A percentile compares a stretch with the other conserved stretches of the same genome.
Conservation (phyloP, 2,888 invertebrate species). For the Calameuta filiformis region DNA sequence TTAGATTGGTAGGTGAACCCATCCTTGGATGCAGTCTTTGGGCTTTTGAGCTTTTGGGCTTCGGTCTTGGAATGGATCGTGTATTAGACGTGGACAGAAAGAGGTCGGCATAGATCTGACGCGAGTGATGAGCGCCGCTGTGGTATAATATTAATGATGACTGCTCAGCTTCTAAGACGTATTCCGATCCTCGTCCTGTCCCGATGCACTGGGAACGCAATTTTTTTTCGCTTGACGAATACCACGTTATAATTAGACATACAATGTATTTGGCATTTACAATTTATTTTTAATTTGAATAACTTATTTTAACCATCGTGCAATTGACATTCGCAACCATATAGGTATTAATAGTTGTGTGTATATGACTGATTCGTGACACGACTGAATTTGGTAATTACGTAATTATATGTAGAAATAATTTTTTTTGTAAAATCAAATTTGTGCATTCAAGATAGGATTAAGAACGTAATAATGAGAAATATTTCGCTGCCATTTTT, state of each 20-base stretch:
- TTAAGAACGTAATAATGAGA: conserved; percentile 23
- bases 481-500: conserved; percentile 18
- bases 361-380: neutral
- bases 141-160: conserved; percentile 61
- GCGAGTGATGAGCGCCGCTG: conserved; percentile 51
- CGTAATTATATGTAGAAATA: neutral
- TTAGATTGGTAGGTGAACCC: conserved; percentile 26
- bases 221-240: neutral
- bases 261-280: neutral
- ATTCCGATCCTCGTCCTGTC: conserved; percentile 14
- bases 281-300: neutral
- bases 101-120: conserved; percentile 62
- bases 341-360: neutral
- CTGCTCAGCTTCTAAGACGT: conserved; percentile 29
- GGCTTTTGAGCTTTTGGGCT: conserved; percentile 42
- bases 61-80: conserved; percentile 38
- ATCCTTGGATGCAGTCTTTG: conserved; percentile 1
- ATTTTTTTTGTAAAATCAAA: neutral
- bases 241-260: neutral
- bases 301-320: neutral
- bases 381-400: neutral
- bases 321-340: neutral
- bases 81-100: conserved; percentile 46
- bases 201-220: conserved; percentile 15
- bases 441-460: neutral